A percentile compares a stretch with the other conserved stretches of the same genome.
Evolutionary conservation across 2,797 vertebrate species (phyloP).

Genomic region (Myiotriccus ornatus): DNA sequence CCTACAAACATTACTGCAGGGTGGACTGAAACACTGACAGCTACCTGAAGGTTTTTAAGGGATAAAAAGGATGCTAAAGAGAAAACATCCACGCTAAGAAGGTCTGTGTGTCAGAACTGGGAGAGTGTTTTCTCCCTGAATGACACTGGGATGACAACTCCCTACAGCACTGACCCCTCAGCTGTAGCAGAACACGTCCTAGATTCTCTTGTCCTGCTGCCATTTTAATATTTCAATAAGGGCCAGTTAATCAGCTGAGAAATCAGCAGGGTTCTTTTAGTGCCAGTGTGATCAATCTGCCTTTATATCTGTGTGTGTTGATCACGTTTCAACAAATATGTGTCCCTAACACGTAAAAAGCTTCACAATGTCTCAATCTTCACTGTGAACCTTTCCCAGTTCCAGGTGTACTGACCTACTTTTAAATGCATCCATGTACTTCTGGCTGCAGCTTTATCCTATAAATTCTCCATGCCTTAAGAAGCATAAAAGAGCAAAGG

Average conservation of each 20-base stretch:
- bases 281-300: not conserved
- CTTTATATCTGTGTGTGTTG: not conserved
- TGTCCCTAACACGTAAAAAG: not conserved
- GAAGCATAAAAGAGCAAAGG: constrained; percentile 8
- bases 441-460: not conserved
- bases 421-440: not conserved
- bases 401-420: constrained; percentile 32
- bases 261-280: not conserved
- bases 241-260: not conserved
- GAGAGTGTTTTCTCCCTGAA: not conserved
- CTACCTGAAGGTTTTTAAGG: not conserved
- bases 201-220: not conserved
- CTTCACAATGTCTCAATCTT: not conserved
- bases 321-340: not conserved
- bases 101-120: not conserved
- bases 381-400: not conserved
- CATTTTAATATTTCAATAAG: not conserved
- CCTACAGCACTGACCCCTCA: not conserved
- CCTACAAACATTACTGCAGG: not conserved
- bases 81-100: not conserved
- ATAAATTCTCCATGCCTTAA: not conserved
- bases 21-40: not conserved
- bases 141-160: not conserved
- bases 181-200: not conserved
- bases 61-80: not conserved